Conservation (phyloP, 2,113 vertebrate genomes). For the Phyllostomus discolor region DNA sequence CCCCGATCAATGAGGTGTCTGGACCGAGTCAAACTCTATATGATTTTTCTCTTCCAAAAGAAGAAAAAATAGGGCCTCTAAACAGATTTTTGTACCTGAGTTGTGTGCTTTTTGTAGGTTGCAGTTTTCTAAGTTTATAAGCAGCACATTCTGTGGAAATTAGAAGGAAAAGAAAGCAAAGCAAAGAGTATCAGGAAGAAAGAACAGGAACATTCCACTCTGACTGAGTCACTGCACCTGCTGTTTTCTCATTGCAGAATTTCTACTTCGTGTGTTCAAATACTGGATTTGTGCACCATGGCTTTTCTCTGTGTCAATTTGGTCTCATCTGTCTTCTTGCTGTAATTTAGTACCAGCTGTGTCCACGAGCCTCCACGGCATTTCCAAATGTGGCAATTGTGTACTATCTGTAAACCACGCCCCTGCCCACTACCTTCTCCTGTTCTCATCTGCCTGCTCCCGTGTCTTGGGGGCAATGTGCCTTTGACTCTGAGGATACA, state of each 20-base stretch:
- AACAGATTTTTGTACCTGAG: background rate
- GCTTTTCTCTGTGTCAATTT: background rate
- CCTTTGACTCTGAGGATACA: background rate
- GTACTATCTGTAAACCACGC: background rate
- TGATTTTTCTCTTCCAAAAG: background rate
- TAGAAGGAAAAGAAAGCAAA: background rate
- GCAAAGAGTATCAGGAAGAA: background rate
- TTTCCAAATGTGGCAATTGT: background rate
- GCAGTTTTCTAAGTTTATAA: background rate
- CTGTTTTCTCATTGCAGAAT: background rate
- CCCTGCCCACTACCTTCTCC: background rate
- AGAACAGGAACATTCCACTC: background rate
- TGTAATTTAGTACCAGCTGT: background rate
- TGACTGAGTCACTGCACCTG: background rate
- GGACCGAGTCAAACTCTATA: background rate
- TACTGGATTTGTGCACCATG: background rate
- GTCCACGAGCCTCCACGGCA: background rate
- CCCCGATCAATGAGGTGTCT: background rate
- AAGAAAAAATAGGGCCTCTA: background rate
- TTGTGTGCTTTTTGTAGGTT: background rate
- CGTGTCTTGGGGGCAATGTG: background rate
- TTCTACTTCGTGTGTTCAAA: background rate
- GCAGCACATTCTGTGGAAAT: background rate
- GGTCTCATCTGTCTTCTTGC: background rate
- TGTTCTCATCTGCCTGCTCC: background rate